Percentiles rank a stretch among this genome's conserved stretches.
Conservation (phyloP, 2,797 vertebrate species). For the Alcedo atthis region DNA sequence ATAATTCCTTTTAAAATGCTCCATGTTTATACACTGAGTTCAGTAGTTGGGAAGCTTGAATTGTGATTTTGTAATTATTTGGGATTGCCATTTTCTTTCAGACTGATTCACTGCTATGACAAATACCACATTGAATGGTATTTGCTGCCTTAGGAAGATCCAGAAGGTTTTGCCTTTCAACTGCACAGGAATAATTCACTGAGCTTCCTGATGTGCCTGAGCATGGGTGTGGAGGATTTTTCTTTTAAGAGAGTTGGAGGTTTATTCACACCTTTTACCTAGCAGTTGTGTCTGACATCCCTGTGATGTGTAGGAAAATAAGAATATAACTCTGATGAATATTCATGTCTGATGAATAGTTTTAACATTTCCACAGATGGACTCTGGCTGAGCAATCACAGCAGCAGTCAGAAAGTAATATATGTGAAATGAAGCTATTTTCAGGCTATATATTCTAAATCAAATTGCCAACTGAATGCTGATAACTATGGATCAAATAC, state of each 20-base stretch:
- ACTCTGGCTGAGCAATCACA: constrained; percentile 71
- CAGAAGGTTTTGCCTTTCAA: neutral
- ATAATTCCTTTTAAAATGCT: neutral
- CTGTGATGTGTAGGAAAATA: constrained; percentile 53
- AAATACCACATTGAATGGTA: neutral
- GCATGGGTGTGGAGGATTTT: neutral
- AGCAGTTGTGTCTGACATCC: constrained; percentile 25
- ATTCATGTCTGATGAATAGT: constrained; percentile 72
- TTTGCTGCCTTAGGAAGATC: neutral
- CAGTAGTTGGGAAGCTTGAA: neutral
- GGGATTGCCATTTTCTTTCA: neutral
- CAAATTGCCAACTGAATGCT: constrained; percentile 63
- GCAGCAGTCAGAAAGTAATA: constrained; percentile 64
- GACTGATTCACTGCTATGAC: neutral
- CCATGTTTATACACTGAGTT: neutral
- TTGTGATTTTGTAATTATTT: neutral
- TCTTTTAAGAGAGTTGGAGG: constrained; percentile 32
- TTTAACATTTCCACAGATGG: constrained; percentile 74
- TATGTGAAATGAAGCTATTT: constrained; percentile 67
- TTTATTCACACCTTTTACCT: constrained; percentile 38
- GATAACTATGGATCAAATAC: constrained; percentile 33
- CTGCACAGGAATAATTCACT: neutral
- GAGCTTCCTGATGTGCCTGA: neutral
- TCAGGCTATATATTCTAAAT: constrained; percentile 63
- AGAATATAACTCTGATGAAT: constrained; percentile 69